phyloP scores from a whole-genome alignment of 2,797 vertebrate genomes.

The Mergus octosetaceus region DNA sequence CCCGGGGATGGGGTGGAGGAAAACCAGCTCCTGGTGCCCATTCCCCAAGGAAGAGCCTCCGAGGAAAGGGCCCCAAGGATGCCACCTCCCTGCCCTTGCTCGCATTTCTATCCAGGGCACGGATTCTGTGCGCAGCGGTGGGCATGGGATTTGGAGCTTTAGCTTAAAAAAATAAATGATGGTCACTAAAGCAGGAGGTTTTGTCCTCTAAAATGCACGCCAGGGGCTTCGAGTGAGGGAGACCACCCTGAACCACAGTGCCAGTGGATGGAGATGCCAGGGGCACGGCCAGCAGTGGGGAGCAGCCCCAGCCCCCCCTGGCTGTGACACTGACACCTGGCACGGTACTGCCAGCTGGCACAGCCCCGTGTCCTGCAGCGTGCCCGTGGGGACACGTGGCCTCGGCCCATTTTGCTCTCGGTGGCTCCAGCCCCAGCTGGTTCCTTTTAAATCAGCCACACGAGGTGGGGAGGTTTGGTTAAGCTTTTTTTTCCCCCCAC shows the following conservation, averaged over 20 bases:
- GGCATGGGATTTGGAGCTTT: background rate
- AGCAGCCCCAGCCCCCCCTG: background rate
- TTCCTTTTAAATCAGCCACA: slow-evolving; percentile 58
- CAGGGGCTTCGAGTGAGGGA: background rate
- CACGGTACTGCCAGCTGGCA: too few species aligned
- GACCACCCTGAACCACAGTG: background rate
- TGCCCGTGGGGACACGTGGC: background rate
- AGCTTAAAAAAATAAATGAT: background rate
- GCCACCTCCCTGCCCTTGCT: background rate
- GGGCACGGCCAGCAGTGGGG: background rate
- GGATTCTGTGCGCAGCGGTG: background rate
- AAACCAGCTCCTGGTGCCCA: background rate
- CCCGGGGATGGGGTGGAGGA: background rate
- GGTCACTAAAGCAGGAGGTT: background rate
- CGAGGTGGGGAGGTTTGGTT: background rate
- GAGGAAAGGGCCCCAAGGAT: background rate
- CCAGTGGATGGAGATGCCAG: rapidly evolving
- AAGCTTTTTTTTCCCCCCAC: background rate
- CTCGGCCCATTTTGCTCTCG: background rate
- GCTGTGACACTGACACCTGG: background rate
- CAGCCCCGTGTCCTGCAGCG: too few species aligned
- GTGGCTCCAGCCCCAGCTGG: slow-evolving; percentile 60
- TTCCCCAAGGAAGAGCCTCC: background rate
- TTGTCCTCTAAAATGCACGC: background rate
- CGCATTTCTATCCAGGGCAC: background rate